Evolutionary conservation across 2,797 vertebrate species (phyloP).

Genomic region (Spheniscus humboldti): DNA sequence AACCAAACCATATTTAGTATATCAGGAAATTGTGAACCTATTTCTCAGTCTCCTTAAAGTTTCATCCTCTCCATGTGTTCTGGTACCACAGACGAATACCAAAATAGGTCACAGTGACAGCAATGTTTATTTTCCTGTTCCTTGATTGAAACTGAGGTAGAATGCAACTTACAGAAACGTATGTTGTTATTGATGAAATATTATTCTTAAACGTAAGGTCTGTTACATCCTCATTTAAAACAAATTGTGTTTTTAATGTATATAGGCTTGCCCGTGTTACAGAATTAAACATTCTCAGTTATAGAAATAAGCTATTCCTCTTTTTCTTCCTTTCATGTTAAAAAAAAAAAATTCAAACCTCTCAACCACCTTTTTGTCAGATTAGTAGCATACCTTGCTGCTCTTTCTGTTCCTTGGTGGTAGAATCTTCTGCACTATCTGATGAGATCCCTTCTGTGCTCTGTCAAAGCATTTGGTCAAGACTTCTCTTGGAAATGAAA

Average conservation of each 20-base stretch:
- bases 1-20: rapidly evolving
- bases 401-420: not conserved
- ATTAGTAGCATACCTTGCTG: not conserved
- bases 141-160: not conserved
- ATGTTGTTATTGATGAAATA: not conserved
- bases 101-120: not conserved
- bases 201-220: not conserved
- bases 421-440: not conserved
- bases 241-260: not conserved
- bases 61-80: not conserved
- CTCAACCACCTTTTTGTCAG: not conserved
- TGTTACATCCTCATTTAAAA: not conserved
- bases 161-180: not conserved
- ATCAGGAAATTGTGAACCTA: not conserved
- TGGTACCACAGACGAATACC: not conserved
- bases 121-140: not conserved
- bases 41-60: not conserved
- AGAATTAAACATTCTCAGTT: not conserved
- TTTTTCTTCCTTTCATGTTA: not conserved
- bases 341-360: not conserved
- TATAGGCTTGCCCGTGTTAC: not conserved
- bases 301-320: not conserved
- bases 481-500: not conserved
- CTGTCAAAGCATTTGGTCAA: not conserved
- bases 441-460: not conserved